Conservation (phyloP, 37 sponge, comb jelly and placozoan species). For the Agelas oroides region DNA sequence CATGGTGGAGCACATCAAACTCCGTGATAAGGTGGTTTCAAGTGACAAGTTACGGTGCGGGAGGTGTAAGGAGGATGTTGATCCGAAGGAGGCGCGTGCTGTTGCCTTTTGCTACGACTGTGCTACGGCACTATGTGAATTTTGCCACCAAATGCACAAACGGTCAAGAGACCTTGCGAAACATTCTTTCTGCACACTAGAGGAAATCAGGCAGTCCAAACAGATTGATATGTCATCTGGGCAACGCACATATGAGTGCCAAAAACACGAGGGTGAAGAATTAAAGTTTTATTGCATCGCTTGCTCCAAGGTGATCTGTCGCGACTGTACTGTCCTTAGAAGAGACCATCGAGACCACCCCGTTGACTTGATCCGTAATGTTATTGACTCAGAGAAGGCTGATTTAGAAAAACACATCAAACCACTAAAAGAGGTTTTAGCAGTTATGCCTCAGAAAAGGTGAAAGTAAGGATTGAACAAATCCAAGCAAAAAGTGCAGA, state of each 20-base stretch:
- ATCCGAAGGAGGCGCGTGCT: conserved; percentile 10
- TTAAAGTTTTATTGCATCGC: conserved; percentile 48
- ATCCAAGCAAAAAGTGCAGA: background rate
- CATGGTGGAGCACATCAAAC: conserved; percentile 53
- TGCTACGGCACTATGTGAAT: conserved; percentile 33
- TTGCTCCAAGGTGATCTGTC: conserved; percentile 46
- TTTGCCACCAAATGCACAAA: conserved; percentile 45
- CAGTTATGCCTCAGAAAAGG: background rate
- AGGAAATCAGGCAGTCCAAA: conserved; percentile 28
- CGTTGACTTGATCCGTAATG: conserved; percentile 29
- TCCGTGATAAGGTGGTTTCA: conserved; percentile 1
- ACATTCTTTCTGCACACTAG: conserved; percentile 28
- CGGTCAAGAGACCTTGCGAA: background rate
- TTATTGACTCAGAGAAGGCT: conserved; percentile 34
- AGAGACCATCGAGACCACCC: conserved; percentile 49
- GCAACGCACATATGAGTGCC: background rate
- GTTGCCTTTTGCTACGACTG: conserved; percentile 54
- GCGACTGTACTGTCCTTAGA: conserved; percentile 39
- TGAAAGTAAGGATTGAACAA: background rate
- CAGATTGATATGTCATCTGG: background rate
- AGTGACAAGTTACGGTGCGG: conserved; percentile 22
- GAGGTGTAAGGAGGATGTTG: conserved; percentile 28
- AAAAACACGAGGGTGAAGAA: conserved; percentile 1
- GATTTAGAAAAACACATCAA: background rate
- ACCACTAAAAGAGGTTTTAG: conserved; percentile 22